Percentiles rank a stretch among this genome's conserved stretches.
Conservation (phyloP, 2,797 vertebrate genomes). For the Gila robusta region DNA sequence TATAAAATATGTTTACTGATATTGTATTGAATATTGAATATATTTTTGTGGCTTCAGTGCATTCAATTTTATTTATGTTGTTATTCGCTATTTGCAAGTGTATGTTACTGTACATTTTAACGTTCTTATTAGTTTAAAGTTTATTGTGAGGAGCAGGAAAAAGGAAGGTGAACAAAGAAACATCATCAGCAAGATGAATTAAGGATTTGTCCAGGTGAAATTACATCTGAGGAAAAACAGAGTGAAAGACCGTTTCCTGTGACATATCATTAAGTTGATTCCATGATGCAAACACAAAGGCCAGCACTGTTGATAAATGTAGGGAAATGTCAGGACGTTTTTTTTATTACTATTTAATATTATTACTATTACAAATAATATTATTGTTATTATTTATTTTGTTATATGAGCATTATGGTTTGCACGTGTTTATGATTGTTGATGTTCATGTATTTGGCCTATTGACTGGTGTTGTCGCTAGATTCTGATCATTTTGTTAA, state of each 20-base stretch:
- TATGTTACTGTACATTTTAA: not conserved
- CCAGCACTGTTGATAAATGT: not conserved
- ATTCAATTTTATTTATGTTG: not conserved
- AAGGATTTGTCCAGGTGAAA: constrained; percentile 21
- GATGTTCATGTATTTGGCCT: not conserved
- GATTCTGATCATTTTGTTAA: not conserved
- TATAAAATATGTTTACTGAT: not conserved
- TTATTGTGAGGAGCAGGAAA: not conserved
- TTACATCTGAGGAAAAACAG: constrained; percentile 35
- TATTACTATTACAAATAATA: not conserved
- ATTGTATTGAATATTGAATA: not conserved
- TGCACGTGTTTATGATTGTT: not conserved
- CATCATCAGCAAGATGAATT: constrained; percentile 3
- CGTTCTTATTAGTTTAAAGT: not conserved
- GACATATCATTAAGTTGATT: not conserved
- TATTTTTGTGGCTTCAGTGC: not conserved
- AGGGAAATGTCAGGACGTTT: not conserved
- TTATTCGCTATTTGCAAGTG: not conserved
- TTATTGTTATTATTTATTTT: not conserved
- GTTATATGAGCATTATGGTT: not conserved
- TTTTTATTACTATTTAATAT: not conserved
- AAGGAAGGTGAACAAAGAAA: constrained; percentile 19
- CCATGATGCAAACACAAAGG: not conserved
- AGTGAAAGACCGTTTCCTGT: constrained; percentile 20
- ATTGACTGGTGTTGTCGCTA: not conserved